Conservation (phyloP, 2,113 vertebrate species). For the Phoxinus phoxinus region DNA sequence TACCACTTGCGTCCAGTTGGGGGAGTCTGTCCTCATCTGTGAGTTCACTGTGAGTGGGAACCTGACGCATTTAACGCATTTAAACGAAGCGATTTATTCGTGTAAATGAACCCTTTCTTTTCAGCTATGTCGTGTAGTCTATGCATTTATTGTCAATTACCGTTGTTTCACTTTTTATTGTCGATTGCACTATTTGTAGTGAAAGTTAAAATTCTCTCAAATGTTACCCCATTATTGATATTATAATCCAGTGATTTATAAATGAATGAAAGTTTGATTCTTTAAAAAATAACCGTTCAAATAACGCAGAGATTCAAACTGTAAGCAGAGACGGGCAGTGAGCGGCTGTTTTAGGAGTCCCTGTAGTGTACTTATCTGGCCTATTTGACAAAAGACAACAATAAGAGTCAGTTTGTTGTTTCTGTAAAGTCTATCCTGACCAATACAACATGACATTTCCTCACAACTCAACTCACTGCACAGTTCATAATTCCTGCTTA, state of each 20-base stretch:
- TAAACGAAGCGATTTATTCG: neutral
- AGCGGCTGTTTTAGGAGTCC: conserved; percentile 50
- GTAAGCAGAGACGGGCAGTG: conserved; percentile 20
- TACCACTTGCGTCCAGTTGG: conserved; percentile 70
- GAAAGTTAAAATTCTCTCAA: neutral
- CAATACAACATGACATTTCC: conserved; percentile 36
- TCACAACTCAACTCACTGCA: conserved; percentile 24
- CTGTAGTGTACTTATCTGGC: conserved; percentile 46
- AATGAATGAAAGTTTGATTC: neutral
- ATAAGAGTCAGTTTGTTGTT: conserved; percentile 48
- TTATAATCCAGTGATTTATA: neutral
- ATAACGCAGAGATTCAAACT: too few relatives aligned
- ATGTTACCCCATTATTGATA: neutral
- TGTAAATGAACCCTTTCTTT: neutral
- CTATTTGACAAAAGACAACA: conserved; percentile 41
- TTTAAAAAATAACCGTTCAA: too few relatives aligned
- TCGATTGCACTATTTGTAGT: neutral
- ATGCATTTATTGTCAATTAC: neutral
- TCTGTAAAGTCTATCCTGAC: conserved; percentile 42
- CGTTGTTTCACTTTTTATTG: neutral
- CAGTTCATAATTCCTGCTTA: conserved; percentile 9
- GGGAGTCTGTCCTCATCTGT: conserved; percentile 76
- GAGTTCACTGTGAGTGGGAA: conserved; percentile 32
- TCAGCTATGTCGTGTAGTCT: neutral
- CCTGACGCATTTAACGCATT: neutral